Conservation (phyloP, 2,888 invertebrate species). For the Cataglyphis livida region DNA sequence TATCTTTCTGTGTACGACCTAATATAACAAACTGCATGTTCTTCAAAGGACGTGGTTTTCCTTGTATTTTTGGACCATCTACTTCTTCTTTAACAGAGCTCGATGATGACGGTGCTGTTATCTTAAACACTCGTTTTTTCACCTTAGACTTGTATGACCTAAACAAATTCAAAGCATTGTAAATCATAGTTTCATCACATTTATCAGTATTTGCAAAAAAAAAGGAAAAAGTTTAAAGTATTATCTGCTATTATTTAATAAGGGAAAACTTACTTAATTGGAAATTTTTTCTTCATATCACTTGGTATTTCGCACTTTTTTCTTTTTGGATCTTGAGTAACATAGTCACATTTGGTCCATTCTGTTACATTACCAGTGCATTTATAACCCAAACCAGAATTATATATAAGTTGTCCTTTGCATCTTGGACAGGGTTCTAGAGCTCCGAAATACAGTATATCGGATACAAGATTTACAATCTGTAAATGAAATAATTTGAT, state of each 20-base stretch:
- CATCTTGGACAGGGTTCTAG: constrained; percentile 93
- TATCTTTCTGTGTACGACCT: constrained; percentile 87
- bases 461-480: constrained; percentile 92
- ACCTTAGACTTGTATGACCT: constrained; percentile 88
- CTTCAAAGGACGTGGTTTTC: constrained; percentile 90
- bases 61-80: constrained; percentile 88
- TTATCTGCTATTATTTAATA: neutral
- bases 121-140: constrained; percentile 87
- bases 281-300: constrained; percentile 87
- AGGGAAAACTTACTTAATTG: constrained; percentile 86
- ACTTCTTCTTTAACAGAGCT: constrained; percentile 86
- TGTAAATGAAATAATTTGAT: constrained; percentile 78
- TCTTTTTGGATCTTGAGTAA: constrained; percentile 91
- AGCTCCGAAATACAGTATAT: constrained; percentile 95
- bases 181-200: neutral
- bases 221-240: neutral
- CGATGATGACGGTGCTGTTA: constrained; percentile 86
- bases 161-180: constrained; percentile 54
- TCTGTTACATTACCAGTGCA: constrained; percentile 94
- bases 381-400: constrained; percentile 91
- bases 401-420: constrained; percentile 90
- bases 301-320: constrained; percentile 90
- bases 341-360: constrained; percentile 95
- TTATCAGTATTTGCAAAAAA: neutral
- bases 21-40: constrained; percentile 92